Percentiles rank a stretch among this genome's conserved stretches.
Conservation (phyloP, 2,888 invertebrate genomes). For the Helobdella robusta region DNA sequence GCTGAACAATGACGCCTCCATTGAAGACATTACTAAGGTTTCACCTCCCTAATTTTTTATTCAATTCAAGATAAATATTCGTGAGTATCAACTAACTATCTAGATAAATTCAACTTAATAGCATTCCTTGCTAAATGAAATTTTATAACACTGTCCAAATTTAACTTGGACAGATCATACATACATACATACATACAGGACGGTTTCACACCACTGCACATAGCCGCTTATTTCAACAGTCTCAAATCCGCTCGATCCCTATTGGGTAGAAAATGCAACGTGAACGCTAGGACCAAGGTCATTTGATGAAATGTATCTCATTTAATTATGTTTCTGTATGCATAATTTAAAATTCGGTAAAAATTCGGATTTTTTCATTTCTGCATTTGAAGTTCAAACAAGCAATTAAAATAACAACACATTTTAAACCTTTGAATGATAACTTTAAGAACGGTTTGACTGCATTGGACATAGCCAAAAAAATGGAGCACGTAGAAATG, state of each 20-base stretch:
- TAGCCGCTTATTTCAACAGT: not conserved
- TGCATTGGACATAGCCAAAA: slow-evolving; percentile 3
- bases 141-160: too few relatives aligned
- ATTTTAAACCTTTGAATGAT: not conserved
- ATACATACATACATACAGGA: too few relatives aligned
- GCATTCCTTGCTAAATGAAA: too few relatives aligned
- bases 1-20: slow-evolving; percentile 5
- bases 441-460: not conserved
- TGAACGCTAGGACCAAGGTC: not conserved
- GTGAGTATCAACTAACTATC: too few relatives aligned
- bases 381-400: too few relatives aligned
- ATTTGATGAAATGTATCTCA: not conserved
- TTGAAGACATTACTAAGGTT: slow-evolving; percentile 7
- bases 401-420: too few relatives aligned
- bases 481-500: slow-evolving; percentile 9
- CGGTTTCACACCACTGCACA: slow-evolving; percentile 7
- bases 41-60: too few relatives aligned
- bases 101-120: too few relatives aligned
- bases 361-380: too few relatives aligned
- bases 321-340: not conserved
- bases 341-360: too few relatives aligned
- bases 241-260: slow-evolving; percentile 5
- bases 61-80: too few relatives aligned
- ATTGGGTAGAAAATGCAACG: not conserved
- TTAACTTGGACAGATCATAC: too few relatives aligned